A percentile compares a stretch with the other conserved stretches of the same genome.
These are phyloP conservation scores for Argya squamiceps DNA, from an alignment of 2,797 vertebrate species.

Conservation along the genomic window DNA sequence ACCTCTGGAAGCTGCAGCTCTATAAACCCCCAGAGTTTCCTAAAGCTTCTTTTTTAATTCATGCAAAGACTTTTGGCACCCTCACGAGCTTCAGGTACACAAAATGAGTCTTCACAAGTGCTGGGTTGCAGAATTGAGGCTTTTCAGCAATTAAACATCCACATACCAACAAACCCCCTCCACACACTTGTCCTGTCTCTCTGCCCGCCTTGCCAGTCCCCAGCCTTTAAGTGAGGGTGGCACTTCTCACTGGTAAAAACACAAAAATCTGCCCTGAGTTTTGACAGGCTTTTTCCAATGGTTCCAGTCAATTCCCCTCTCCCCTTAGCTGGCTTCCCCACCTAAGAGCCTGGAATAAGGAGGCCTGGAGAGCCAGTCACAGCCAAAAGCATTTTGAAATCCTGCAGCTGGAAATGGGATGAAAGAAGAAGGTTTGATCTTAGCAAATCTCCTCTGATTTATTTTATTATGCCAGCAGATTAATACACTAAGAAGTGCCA, in stretches of 20 bases:
- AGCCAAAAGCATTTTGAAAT: background rate
- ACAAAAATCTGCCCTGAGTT: background rate
- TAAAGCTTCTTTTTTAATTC: background rate
- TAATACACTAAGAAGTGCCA: background rate
- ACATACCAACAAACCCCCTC: background rate
- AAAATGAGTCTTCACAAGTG: background rate
- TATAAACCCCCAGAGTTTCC: rapidly evolving
- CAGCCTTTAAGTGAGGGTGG: background rate
- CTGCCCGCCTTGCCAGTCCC: background rate
- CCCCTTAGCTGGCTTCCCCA: background rate
- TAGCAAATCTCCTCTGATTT: background rate
- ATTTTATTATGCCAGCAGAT: background rate
- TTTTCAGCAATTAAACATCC: background rate
- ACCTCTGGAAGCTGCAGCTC: background rate
- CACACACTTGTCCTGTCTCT: background rate
- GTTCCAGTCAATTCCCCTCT: background rate
- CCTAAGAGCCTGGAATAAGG: background rate
- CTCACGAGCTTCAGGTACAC: background rate
- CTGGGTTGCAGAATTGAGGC: background rate
- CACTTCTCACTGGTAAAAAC: background rate
- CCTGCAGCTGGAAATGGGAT: background rate
- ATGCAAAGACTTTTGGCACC: background rate
- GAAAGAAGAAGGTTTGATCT: background rate
- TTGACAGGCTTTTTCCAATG: background rate
- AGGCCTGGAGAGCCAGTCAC: background rate